phyloP scores from a whole-genome alignment of 2,113 vertebrate genomes.

The Danio rerio region DNA sequence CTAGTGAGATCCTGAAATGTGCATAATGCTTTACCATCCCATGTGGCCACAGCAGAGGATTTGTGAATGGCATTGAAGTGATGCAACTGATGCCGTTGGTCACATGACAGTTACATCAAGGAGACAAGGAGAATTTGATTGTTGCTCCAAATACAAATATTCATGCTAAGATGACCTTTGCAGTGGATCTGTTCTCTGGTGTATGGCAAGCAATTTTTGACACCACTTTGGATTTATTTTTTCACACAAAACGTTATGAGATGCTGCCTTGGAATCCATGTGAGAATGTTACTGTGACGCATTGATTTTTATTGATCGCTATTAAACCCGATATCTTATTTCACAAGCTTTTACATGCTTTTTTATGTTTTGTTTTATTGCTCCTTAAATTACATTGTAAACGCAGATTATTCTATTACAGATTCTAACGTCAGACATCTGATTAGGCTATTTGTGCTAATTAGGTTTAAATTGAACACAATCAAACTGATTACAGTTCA shows the following conservation, averaged over 20 bases:
- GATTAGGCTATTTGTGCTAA: slow-evolving; percentile 58
- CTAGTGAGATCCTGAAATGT: neutral
- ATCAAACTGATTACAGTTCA: slow-evolving; percentile 53
- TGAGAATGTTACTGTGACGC: neutral
- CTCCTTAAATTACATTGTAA: slow-evolving; percentile 32
- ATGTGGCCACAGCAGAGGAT: neutral
- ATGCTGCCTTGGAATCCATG: neutral
- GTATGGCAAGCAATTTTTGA: neutral
- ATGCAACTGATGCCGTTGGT: neutral
- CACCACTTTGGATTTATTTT: neutral
- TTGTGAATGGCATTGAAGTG: neutral
- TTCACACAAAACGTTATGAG: neutral
- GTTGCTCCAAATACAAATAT: neutral
- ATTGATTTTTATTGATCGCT: neutral
- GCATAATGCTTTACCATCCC: neutral
- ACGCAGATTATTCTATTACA: slow-evolving; percentile 32
- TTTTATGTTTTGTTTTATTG: neutral
- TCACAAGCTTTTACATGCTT: neutral
- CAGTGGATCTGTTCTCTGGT: no score
- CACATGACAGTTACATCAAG: neutral
- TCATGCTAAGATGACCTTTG: neutral
- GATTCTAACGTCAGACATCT: slow-evolving; percentile 24
- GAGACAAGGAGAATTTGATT: neutral
- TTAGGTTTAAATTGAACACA: slow-evolving; percentile 48
- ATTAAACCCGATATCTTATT: neutral